phyloP scores from a whole-genome alignment of 2,113 vertebrate genomes.

The Apteryx owenii region DNA sequence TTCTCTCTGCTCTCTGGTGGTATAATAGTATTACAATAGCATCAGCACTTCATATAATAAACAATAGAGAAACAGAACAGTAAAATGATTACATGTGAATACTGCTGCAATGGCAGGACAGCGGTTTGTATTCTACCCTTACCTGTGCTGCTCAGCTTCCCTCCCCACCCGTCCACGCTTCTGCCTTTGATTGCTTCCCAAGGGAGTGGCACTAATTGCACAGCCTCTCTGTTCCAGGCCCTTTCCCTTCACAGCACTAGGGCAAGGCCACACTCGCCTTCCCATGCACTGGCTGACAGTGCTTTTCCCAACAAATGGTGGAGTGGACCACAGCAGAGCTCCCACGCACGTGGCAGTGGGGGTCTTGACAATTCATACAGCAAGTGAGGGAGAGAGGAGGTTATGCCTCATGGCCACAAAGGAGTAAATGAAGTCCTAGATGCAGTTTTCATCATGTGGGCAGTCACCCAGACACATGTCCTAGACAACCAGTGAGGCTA shows the following conservation, averaged over 20 bases:
- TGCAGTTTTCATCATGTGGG: rapidly evolving
- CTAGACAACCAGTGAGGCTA: background rate
- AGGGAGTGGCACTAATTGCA: background rate
- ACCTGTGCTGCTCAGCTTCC: background rate
- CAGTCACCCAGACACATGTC: background rate
- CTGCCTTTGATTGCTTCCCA: background rate
- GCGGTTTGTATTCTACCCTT: background rate
- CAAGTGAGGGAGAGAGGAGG: background rate
- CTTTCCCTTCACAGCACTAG: background rate
- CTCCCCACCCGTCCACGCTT: background rate
- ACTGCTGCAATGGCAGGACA: background rate
- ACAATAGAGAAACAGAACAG: background rate
- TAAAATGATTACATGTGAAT: background rate
- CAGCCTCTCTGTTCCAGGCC: background rate
- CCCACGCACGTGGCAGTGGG: background rate
- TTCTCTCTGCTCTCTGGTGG: background rate
- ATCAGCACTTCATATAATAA: background rate
- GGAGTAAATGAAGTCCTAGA: background rate
- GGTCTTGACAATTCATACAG: background rate
- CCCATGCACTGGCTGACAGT: background rate
- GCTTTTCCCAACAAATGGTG: background rate
- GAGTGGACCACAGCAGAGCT: background rate
- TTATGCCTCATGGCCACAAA: rapidly evolving
- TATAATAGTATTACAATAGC: background rate
- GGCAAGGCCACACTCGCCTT: background rate